Evolutionary conservation across 2,888 invertebrate genomes (phyloP).

Genomic region (Erebia palarica): DNA sequence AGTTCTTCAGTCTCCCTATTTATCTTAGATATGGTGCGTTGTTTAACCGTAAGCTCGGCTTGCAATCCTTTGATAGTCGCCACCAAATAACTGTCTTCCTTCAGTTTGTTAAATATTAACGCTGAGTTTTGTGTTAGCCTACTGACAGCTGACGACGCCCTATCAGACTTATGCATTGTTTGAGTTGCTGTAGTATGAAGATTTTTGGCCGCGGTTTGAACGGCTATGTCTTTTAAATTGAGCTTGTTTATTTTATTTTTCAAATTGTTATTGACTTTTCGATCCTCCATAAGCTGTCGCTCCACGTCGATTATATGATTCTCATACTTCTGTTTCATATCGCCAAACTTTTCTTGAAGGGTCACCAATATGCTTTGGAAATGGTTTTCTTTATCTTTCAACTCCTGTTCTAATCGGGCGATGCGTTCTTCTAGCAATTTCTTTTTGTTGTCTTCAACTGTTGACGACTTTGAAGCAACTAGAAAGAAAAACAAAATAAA

Average conservation of each 20-base stretch:
- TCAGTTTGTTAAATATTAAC: conserved; percentile 75
- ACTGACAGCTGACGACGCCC: conserved; percentile 75
- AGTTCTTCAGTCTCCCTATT: conserved; percentile 90
- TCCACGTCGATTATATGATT: conserved; percentile 89
- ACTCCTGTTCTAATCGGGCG: conserved; percentile 86
- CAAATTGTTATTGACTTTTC: conserved; percentile 73
- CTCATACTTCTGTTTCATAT: conserved; percentile 90
- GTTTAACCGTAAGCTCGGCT: conserved; percentile 87
- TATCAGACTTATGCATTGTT: conserved; percentile 65
- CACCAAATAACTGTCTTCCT: conserved; percentile 89
- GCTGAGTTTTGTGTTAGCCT: conserved; percentile 81
- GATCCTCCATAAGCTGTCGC: conserved; percentile 82
- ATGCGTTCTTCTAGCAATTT: conserved; percentile 88
- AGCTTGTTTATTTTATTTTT: conserved; percentile 78
- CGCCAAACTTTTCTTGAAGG: conserved; percentile 89
- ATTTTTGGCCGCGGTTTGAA: conserved; percentile 73
- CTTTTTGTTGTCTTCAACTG: conserved; percentile 80
- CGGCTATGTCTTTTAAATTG: conserved; percentile 61
- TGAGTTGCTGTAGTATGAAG: conserved; percentile 60
- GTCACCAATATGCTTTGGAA: conserved; percentile 87
- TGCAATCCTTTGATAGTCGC: conserved; percentile 91
- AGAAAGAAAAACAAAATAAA: neutral
- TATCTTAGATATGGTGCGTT: conserved; percentile 86
- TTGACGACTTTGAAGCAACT: conserved; percentile 83
- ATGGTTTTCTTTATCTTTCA: conserved; percentile 86